These are phyloP conservation scores for Hylia prasina DNA, from an alignment of 2,113 vertebrate species.

Conservation along the genomic window DNA sequence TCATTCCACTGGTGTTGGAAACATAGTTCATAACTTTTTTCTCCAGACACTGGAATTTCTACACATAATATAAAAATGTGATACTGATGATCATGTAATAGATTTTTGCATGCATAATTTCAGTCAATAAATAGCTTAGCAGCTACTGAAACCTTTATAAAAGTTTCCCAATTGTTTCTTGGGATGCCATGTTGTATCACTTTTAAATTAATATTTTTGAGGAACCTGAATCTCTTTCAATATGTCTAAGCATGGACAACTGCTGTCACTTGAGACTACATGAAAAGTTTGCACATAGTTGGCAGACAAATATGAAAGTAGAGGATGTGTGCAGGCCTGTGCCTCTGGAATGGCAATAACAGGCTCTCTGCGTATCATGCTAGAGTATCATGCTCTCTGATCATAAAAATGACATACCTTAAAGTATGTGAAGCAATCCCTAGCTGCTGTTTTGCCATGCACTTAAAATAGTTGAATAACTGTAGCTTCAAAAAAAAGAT, in stretches of 20 bases:
- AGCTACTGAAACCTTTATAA: not conserved
- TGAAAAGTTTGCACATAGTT: not conserved
- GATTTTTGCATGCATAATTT: not conserved
- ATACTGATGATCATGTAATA: not conserved
- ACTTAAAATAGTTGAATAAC: not conserved
- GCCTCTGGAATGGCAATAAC: not conserved
- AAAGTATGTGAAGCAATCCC: not conserved
- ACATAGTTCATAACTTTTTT: not conserved
- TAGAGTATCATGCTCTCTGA: not conserved
- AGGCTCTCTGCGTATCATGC: no score
- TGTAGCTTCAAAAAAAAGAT: not conserved
- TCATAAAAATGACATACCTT: not conserved
- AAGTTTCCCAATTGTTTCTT: not conserved
- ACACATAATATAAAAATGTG: not conserved
- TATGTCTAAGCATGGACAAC: accelerated
- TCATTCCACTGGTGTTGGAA: not conserved
- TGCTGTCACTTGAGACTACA: not conserved
- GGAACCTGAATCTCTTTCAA: not conserved
- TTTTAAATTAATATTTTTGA: not conserved
- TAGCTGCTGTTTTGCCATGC: not conserved
- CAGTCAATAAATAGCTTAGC: not conserved
- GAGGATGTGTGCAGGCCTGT: not conserved
- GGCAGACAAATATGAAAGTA: not conserved
- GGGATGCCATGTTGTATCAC: not conserved
- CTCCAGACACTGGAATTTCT: not conserved